Evolutionary conservation across 1,140 invertebrate species (phyloP).

Genomic region (Samia ricini): DNA sequence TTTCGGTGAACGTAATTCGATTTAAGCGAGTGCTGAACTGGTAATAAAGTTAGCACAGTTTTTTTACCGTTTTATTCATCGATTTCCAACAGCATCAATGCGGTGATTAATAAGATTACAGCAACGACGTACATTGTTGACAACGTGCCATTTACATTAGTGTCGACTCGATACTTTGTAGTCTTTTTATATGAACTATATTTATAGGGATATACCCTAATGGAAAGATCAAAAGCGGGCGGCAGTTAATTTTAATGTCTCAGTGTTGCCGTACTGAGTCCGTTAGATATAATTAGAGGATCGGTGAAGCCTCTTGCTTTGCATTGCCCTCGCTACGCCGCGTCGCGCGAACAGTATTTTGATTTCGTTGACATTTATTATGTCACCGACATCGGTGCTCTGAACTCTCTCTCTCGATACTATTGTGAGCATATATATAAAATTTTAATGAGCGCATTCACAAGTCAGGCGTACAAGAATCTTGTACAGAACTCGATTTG

Average conservation of each 20-base stretch:
- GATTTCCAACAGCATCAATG: not conserved
- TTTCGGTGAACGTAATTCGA: not conserved
- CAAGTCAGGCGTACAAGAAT: not conserved
- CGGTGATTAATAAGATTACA: not conserved
- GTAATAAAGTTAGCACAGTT: not conserved
- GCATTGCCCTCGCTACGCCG: constrained; percentile 28
- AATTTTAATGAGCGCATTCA: constrained; percentile 5
- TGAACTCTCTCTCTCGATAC: constrained; percentile 6
- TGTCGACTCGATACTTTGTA: constrained; percentile 45
- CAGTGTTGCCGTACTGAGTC: constrained; percentile 58
- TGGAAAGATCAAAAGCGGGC: constrained; percentile 73
- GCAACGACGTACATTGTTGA: not conserved
- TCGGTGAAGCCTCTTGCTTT: constrained; percentile 49
- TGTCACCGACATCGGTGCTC: constrained; percentile 38
- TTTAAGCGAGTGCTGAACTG: not conserved
- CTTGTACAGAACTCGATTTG: not conserved
- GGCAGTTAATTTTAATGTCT: constrained; percentile 75
- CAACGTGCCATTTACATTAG: constrained; percentile 30
- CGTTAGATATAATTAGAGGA: constrained; percentile 73
- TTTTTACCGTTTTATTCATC: constrained; percentile 1
- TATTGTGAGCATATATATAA: constrained; percentile 4
- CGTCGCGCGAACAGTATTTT: constrained; percentile 48
- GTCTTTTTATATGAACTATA: constrained; percentile 59
- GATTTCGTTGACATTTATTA: constrained; percentile 65
- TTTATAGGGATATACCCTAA: constrained; percentile 70